phyloP scores from a whole-genome alignment of 1,140 invertebrate genomes.

The Saxidomus purpurata region DNA sequence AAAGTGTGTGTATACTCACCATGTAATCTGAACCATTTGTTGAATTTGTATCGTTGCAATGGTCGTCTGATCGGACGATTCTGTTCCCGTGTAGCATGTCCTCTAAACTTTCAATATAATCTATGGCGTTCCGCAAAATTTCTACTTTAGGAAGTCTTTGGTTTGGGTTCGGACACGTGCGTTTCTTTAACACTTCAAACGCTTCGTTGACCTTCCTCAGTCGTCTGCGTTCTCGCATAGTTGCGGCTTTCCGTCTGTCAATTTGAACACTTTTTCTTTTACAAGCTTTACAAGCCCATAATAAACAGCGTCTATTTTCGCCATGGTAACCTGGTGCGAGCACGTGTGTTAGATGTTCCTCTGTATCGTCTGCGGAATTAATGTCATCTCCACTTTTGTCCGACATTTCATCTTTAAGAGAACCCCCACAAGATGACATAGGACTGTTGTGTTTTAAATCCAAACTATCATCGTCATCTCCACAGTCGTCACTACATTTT shows the following conservation, averaged over 20 bases:
- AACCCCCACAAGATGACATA: conserved; percentile 66
- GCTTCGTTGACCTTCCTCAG: conserved; percentile 99
- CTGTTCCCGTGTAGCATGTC: conserved; percentile 86
- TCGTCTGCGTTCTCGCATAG: conserved; percentile 95
- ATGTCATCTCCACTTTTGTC: conserved; percentile 70
- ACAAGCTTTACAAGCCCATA: conserved; percentile 98
- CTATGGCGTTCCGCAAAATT: conserved; percentile 98
- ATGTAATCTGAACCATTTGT: conserved; percentile 83
- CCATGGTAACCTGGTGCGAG: conserved; percentile 86
- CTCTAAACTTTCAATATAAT: conserved; percentile 98
- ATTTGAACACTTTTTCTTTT: conserved; percentile 97
- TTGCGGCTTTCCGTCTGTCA: conserved; percentile 98
- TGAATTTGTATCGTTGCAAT: conserved; percentile 79
- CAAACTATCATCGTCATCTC: conserved; percentile 60
- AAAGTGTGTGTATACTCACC: conserved; percentile 72
- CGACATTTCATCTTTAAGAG: conserved; percentile 70
- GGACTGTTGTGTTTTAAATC: conserved; percentile 57
- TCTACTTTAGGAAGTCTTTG: conserved; percentile 98
- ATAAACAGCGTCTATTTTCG: conserved; percentile 91
- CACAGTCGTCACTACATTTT: conserved; percentile 41
- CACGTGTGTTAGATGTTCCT: conserved; percentile 86
- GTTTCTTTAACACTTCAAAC: conserved; percentile 96
- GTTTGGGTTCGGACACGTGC: conserved; percentile 97
- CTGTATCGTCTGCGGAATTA: conserved; percentile 77
- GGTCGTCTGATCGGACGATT: conserved; percentile 74